These are phyloP conservation scores for Nomia melanderi DNA, from an alignment of 1,140 invertebrate species.

Conservation along the genomic window DNA sequence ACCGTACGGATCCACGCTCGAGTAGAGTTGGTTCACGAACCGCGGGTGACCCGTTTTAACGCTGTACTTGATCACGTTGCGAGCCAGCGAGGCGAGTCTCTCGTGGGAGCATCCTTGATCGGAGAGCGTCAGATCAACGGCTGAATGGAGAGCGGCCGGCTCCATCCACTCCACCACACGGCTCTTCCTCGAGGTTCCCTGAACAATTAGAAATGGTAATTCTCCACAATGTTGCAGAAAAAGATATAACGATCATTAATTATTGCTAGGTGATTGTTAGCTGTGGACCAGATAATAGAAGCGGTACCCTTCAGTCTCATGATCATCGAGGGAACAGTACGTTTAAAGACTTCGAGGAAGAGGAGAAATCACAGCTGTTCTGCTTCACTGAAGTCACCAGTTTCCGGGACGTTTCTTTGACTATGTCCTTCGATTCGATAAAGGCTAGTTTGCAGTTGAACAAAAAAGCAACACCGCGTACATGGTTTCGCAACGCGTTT, in stretches of 20 bases:
- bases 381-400: background rate
- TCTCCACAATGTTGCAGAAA: background rate
- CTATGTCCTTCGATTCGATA: background rate
- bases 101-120: slow-evolving; percentile 84
- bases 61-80: slow-evolving; percentile 88
- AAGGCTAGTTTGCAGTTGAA: too few species aligned
- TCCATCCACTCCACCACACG: slow-evolving; percentile 89
- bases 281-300: background rate
- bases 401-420: background rate
- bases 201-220: slow-evolving; percentile 26
- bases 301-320: too few species aligned
- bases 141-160: slow-evolving; percentile 84
- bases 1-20: slow-evolving; percentile 92
- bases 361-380: background rate
- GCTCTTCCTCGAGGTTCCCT: slow-evolving; percentile 83
- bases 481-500: too few species aligned
- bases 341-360: background rate
- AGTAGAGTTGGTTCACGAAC: slow-evolving; percentile 93
- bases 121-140: slow-evolving; percentile 86
- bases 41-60: slow-evolving; percentile 94
- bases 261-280: background rate
- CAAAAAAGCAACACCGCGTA: too few species aligned
- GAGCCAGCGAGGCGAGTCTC: slow-evolving; percentile 84
- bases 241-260: background rate
- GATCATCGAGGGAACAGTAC: too few species aligned